phyloP scores from a whole-genome alignment of 2,797 vertebrate genomes.

The Enteromius fasciolatus region DNA sequence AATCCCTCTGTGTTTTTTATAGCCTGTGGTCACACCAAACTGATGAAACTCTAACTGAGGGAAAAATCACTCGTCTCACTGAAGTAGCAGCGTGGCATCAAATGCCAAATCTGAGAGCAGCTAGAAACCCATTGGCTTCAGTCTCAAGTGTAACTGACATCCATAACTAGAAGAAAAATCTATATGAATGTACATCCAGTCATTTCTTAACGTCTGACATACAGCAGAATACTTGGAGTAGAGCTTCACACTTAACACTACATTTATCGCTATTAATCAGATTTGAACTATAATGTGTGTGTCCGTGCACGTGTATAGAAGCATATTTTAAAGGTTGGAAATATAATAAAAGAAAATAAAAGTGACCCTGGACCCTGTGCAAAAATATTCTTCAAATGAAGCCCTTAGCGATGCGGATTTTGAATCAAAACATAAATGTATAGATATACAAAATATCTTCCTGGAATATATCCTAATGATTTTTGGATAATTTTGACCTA shows the following conservation, averaged over 20 bases:
- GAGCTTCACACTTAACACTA: not conserved
- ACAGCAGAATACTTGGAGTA: constrained; percentile 48
- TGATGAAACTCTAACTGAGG: constrained; percentile 67
- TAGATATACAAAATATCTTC: not conserved
- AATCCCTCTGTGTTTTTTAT: constrained; percentile 23
- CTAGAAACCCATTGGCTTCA: constrained; percentile 71
- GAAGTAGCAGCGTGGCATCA: constrained; percentile 67
- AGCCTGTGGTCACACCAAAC: constrained; percentile 75
- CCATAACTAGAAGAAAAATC: constrained; percentile 72
- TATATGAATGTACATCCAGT: constrained; percentile 67
- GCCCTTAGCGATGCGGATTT: no score
- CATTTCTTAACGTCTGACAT: constrained; percentile 69
- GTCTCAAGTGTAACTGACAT: constrained; percentile 73
- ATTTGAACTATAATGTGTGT: not conserved
- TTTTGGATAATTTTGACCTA: not conserved
- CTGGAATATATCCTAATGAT: not conserved
- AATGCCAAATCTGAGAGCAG: constrained; percentile 66
- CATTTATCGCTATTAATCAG: not conserved
- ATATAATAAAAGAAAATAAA: not conserved
- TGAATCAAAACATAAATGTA: not conserved
- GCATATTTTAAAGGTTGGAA: not conserved
- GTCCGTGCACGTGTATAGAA: not conserved
- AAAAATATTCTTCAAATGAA: not conserved
- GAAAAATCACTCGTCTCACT: constrained; percentile 58
- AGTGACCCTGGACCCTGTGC: not conserved